A percentile compares a stretch with the other conserved stretches of the same genome.
phyloP scores from a whole-genome alignment of 2,888 invertebrate genomes.

The Chironomus riparius region DNA sequence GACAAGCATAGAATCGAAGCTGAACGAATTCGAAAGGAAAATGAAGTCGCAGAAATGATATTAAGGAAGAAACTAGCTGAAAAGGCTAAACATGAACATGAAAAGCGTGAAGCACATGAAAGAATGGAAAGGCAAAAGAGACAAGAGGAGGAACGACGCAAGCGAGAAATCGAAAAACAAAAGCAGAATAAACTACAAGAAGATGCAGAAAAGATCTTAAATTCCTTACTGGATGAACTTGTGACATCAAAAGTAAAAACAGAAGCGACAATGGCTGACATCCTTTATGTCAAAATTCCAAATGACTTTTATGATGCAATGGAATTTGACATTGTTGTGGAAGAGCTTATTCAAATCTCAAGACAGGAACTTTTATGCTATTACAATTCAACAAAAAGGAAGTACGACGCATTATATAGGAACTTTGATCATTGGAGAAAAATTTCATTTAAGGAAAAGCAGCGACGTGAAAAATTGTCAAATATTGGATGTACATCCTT shows the following conservation, averaged over 20 bases:
- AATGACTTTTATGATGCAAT: conserved; percentile 6
- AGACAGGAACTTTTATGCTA: conserved; percentile 38
- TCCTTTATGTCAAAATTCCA: neutral
- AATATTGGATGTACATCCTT: conserved; percentile 48
- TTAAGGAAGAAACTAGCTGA: conserved; percentile 28
- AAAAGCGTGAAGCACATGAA: neutral
- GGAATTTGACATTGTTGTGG: neutral
- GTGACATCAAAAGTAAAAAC: conserved; percentile 34
- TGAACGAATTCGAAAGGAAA: conserved; percentile 31
- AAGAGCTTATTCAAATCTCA: neutral
- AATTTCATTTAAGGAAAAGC: conserved; percentile 37
- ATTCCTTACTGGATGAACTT: conserved; percentile 35
- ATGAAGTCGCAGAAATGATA: conserved; percentile 31
- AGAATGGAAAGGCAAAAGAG: neutral
- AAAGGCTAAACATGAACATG: conserved; percentile 28
- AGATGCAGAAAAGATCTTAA: conserved; percentile 33
- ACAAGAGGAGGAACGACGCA: conserved; percentile 18
- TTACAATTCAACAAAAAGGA: conserved; percentile 38
- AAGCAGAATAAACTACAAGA: conserved; percentile 2
- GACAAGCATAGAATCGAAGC: conserved; percentile 26
- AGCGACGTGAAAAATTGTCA: conserved; percentile 46
- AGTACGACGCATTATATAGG: conserved; percentile 37
- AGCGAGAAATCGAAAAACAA: conserved; percentile 26
- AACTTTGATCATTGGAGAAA: conserved; percentile 45
- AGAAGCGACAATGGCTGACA: neutral